Base-by-base conservation (phyloP, 2,888 invertebrate species). In the Leptinotarsa haldemani region DNA sequence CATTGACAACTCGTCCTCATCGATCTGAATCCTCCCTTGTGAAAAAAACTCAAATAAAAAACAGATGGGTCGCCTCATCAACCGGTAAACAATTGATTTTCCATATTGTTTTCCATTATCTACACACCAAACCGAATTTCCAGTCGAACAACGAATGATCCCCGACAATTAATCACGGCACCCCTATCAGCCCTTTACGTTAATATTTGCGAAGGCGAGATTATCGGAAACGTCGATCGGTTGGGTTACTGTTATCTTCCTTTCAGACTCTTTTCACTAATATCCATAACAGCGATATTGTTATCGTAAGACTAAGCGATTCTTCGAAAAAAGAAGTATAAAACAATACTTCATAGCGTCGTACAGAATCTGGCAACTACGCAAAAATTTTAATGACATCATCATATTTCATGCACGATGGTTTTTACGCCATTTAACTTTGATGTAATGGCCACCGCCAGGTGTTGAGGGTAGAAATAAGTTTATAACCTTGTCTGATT, bases 331-430 rank as follows among this genome's bases (percentile, higher is more conserved):
- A 13, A 67, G 40, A 7, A 30, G 30, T 30, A 30, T 67, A 40
- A 67, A 67, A 67, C 67, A 67, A 67, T 67, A 53, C 20, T 67
- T 56, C 3, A 66, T 52, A 30, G n/a, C 16, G 12, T n/a, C 22
- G 25, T n/a, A 61, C 65, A 69, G 58, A 76, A 76, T 78, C 71
- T 75, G 73, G 78, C 76, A 74, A 77, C 75, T 69, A 73, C 58
- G 74, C 72, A 73, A 71, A 71, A 70, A 77, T 78, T 75, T 74
- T 77, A 79, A 79, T 76, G 78, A 71, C 71, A 56, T 20, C 48
- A 61, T 69, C 63, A 77, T 79, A 79, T 71, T 77, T 77, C 72
- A 75, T 76, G 58, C 58, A 48, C 61, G 67, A 71, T 73, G 70
- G 74, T 69, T 73, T 71, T 69, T 75, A 72, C 70, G 65, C 73